phyloP scores from a whole-genome alignment of 37 sponge, comb jelly and placozoan genomes.

The Spongilla lacustris region DNA sequence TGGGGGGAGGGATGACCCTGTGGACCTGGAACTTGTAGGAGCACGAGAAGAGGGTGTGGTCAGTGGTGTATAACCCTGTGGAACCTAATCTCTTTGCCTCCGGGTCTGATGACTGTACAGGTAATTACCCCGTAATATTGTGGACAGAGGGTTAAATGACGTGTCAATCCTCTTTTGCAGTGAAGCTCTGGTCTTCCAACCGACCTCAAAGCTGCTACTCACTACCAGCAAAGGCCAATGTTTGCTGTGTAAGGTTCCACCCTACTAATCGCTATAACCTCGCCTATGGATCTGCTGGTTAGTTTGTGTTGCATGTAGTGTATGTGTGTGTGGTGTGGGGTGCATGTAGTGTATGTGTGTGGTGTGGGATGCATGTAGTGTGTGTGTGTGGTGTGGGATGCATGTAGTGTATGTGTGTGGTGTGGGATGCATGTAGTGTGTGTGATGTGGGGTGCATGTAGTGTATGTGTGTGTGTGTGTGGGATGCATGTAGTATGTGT shows the following conservation, averaged over 20 bases:
- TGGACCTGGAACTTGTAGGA: slow-evolving; percentile 29
- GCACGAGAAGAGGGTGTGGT: slow-evolving; percentile 83
- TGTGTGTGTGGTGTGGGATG: too few species aligned
- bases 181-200: slow-evolving; percentile 75
- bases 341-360: neutral
- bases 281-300: slow-evolving; percentile 89
- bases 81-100: slow-evolving; percentile 80
- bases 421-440: too few species aligned
- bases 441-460: too few species aligned
- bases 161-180: neutral
- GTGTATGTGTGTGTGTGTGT: too few species aligned
- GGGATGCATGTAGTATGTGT: too few species aligned
- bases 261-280: slow-evolving; percentile 52
- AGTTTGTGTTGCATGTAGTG: neutral
- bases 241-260: slow-evolving; percentile 83
- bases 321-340: neutral
- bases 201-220: slow-evolving; percentile 41
- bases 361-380: too few species aligned
- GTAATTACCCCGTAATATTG: slow-evolving; percentile 8
- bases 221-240: slow-evolving; percentile 65
- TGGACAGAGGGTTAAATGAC: neutral
- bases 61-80: slow-evolving; percentile 68
- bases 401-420: too few species aligned
- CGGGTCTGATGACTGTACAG: slow-evolving; percentile 84
- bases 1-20: neutral